Evolutionary conservation across 2,113 vertebrate genomes (phyloP), one percentile per base, ranked within the genome.

Genomic region (Petromus typicus): DNA sequence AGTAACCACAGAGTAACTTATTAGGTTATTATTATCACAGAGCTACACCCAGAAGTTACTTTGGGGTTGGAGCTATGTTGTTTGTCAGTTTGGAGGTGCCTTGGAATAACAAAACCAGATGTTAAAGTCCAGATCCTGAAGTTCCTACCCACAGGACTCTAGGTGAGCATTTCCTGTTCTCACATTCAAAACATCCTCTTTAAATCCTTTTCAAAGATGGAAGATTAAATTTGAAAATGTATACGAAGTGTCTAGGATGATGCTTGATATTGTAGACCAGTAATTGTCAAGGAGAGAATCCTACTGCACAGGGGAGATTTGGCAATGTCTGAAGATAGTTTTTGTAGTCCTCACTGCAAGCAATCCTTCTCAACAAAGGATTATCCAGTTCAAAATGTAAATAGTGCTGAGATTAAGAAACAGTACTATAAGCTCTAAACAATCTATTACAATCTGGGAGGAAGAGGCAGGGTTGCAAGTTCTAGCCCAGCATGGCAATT

Each of bases 101-200:
- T 64, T 18, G 7, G 80, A 83, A 51, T 61, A 54, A 69, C 66
- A 67, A 78, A 86, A 45, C n/a, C 34, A 83, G 64, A 88, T 57
- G 66, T 81, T 93, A 57, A 88, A 94, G 48, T 73, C 32, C 83
- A 85, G 56, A 51, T 78, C 69, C 66, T 56, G 48, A 59, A 48
- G 32, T 71, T 45, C 57, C 23, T 82, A 86, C n/a, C 22, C 73
- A 37, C 45, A 30, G 32, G 86, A 71, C 27, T 66, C 57, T 84
- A 43, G 43, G 45, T 81, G 79, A 92, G 67, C 91, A n/a, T 87
- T 95, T 90, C 23, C n/a, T 79, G 27, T 34, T 90, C 78, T 92
- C 7, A 45, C 73, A 54, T 61, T 48, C 59, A 82, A 92, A 66
- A 30, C 40, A n/a, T 71, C 61, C 76, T 89, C 59, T 25, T 82